Base-by-base conservation (phyloP, 2,888 invertebrate species). In the Sinotaia quadrata region DNA sequence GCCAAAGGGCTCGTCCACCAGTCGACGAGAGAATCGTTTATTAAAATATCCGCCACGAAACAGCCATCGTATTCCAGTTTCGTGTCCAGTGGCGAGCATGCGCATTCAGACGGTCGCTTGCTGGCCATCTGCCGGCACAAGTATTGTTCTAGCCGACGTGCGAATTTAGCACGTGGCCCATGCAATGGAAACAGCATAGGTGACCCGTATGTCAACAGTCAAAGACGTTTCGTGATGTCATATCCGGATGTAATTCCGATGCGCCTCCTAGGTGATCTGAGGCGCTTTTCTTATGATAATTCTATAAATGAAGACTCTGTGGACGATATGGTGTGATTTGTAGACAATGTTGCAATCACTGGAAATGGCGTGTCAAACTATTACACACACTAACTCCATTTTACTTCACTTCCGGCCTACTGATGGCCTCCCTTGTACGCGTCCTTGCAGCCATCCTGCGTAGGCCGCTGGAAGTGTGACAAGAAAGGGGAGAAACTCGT, bases 21-120 rank as follows among this genome's bases (percentile, higher is more conserved):
- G 3, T 75, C 73, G 33, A 75, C 72, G 18, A 72, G 72, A 27
- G 73, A 72, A 44, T 73, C 75, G 4, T 67, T 62, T 15, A 33
- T 67, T 41, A 15, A n/a, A 33, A 29, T 54, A 31, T 63, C 63
- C 36, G 54, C 41, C 37, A 47, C 31, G n/a, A 62, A 29, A 5
- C 60, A 62, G 18, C 8, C 68, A 37, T 41, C 70, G 58, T 21
- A 61, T 60, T 54, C 37, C 59, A 21, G 52, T n/a, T 58, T 56
- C 31, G 60, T 60, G 44, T 66, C 68, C 59, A 67, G 71, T 31
- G 63, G 67, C 47, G 70, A 66, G 52, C 75, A 75, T 67, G 73
- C 75, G 56, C 75, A 75, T 44, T 75, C 75, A 33, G 75, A 75
- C 57, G 75, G 75, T 47, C 68, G 75, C 24, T 58, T 75, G 52